Evolutionary conservation across 2,797 vertebrate genomes (phyloP), one percentile per base, ranked within the genome.

Genomic region (Brachymystax lenok): DNA sequence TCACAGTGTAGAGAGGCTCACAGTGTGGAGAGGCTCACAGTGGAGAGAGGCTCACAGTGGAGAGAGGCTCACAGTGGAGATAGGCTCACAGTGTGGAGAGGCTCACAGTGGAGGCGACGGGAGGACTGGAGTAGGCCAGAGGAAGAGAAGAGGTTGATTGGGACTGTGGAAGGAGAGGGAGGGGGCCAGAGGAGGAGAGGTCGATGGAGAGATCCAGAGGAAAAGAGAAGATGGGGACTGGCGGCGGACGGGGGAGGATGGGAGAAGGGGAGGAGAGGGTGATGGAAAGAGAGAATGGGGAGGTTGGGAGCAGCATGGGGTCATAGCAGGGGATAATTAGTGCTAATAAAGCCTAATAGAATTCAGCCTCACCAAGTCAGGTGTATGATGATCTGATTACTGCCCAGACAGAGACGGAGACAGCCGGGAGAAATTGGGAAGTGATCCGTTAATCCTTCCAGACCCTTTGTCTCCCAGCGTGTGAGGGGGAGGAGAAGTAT

Each of bases 281-380:
- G 74, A 71, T 16, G 72, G 80, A 85, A 84, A 84, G 77, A 77
- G 82, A 86, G 83, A 75, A 80, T 79, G 68, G 81, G 76, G 80
- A 83, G 80, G 59, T 76, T 80, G 85, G 77, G 84, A 88, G 83
- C 87, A 90, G 90, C 83, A 88, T 86, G 91, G 85, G 84, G 88
- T 84, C 84, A 91, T 89, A 89, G 88, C 86, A 77, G 82, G 82
- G 88, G 85, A 94, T 94, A 94, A 95, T 95, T 93, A 95, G 86
- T 92, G 90, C 90, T 94, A 95, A 94, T 94, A 92, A 94, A 94
- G 88, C 88, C 90, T 93, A 93, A 94, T 94, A 92, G 92, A 94
- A 94, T 94, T 93, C 91, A 93, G 92, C 88, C 86, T 91, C 92
- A 92, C 90, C 56, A 59, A n/a, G 88, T 94, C 93, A 95, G 93